phyloP scores from a whole-genome alignment of 2,797 vertebrate genomes.

The Synaphobranchus kaupii region DNA sequence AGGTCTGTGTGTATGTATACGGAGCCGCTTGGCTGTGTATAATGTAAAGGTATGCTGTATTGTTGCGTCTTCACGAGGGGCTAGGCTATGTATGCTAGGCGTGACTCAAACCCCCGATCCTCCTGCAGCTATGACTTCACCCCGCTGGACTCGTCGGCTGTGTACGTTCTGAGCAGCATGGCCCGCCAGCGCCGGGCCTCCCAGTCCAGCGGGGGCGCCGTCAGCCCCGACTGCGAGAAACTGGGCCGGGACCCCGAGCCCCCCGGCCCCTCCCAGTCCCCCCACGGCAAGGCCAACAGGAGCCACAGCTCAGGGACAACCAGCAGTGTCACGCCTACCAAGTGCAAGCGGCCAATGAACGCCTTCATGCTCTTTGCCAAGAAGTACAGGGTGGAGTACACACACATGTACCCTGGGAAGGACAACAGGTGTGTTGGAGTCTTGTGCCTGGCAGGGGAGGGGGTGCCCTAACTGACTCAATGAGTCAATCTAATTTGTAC shows the following conservation, averaged over 20 bases:
- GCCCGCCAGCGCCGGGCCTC: slow-evolving; percentile 95
- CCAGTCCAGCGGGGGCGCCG: slow-evolving; percentile 84
- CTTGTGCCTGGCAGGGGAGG: neutral
- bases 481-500: neutral
- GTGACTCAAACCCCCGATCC: neutral
- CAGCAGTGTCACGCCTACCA: slow-evolving; percentile 86
- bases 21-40: neutral
- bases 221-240: slow-evolving; percentile 87
- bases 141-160: slow-evolving; percentile 95
- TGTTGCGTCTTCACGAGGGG: neutral
- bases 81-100: neutral
- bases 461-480: neutral
- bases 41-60: neutral
- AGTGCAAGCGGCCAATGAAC: slow-evolving; percentile 99
- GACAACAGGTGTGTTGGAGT: slow-evolving; percentile 88
- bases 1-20: neutral
- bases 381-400: slow-evolving; percentile 99
- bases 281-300: slow-evolving; percentile 84
- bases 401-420: slow-evolving; percentile 99
- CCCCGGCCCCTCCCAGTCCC: slow-evolving; percentile 77
- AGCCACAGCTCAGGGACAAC: slow-evolving; percentile 89
- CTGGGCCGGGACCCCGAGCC: slow-evolving; percentile 78
- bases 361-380: slow-evolving; percentile 99
- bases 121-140: slow-evolving; percentile 91
- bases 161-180: slow-evolving; percentile 98